Conservation (phyloP, 2,888 invertebrate species). For the Hirtodrosophila confusa region DNA sequence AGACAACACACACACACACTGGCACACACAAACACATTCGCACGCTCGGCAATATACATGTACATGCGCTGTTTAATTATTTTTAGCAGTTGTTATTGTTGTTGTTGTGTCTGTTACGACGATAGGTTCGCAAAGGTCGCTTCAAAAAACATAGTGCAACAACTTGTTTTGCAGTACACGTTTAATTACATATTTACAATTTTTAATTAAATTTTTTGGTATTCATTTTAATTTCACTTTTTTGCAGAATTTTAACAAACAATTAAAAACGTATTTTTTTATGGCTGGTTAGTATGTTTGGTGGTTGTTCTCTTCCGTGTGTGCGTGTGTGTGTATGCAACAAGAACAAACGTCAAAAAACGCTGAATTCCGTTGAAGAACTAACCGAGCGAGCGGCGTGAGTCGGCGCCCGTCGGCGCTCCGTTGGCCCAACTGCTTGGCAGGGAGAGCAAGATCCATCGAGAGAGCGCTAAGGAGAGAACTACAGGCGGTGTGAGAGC, state of each 20-base stretch:
- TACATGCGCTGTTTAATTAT: constrained; percentile 75
- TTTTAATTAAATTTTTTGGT: constrained; percentile 5
- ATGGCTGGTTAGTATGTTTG: constrained; percentile 5
- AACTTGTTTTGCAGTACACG: constrained; percentile 33
- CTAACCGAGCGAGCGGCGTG: constrained; percentile 59
- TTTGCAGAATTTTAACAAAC: constrained; percentile 17
- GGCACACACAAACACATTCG: constrained; percentile 15
- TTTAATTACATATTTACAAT: constrained; percentile 5
- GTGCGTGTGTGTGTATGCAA: constrained; percentile 16
- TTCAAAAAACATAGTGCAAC: constrained; percentile 33
- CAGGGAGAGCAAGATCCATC: constrained; percentile 8
- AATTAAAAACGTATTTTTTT: constrained; percentile 16
- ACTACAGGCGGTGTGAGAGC: constrained; percentile 2
- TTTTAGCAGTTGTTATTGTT: constrained; percentile 60
- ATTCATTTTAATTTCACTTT: constrained; percentile 25
- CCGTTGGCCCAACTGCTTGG: constrained; percentile 43
- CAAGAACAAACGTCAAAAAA: constrained; percentile 66
- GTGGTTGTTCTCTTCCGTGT: constrained; percentile 18
- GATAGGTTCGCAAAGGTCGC: constrained; percentile 74
- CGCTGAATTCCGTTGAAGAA: constrained; percentile 70
- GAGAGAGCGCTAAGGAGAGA: constrained; percentile 22
- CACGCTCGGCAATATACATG: constrained; percentile 32
- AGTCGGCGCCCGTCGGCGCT: constrained; percentile 40
- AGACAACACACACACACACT: constrained; percentile 34
- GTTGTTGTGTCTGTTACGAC: constrained; percentile 58